Conservation (phyloP, 1,140 invertebrate genomes). For the Drosophila paulistorum region DNA sequence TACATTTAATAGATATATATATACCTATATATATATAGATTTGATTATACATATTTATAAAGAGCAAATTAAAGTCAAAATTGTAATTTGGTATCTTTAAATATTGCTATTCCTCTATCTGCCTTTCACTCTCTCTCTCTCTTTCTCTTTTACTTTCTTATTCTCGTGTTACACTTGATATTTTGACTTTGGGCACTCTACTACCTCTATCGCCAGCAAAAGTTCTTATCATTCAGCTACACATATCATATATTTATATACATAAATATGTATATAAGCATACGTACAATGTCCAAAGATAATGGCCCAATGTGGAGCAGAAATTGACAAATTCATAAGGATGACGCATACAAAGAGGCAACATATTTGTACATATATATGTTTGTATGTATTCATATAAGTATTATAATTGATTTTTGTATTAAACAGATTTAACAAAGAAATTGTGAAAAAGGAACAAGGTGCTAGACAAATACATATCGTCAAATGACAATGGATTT, state of each 20-base stretch:
- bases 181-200: not conserved
- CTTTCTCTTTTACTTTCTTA: no score
- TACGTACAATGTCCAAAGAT: slow-evolving; percentile 4
- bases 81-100: no score
- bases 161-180: no score
- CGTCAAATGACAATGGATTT: not conserved
- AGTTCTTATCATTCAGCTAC: slow-evolving; percentile 1
- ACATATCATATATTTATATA: not conserved
- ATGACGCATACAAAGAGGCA: slow-evolving; percentile 8
- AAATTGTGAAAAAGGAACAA: slow-evolving; percentile 13
- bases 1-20: no score
- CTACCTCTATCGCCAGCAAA: not conserved
- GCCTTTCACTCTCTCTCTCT: no score
- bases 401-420: slow-evolving; percentile 5
- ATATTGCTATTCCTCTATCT: no score
- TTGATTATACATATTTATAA: no score
- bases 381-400: not conserved
- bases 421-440: slow-evolving; percentile 5
- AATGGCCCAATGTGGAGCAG: not conserved
- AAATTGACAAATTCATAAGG: not conserved
- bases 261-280: not conserved
- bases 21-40: no score
- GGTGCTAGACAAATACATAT: not conserved
- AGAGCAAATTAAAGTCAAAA: no score
- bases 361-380: not conserved